Evolutionary conservation across 2,797 vertebrate species (phyloP), one percentile per base, ranked within the genome.

Genomic region (Periophthalmus magnuspinnatus): DNA sequence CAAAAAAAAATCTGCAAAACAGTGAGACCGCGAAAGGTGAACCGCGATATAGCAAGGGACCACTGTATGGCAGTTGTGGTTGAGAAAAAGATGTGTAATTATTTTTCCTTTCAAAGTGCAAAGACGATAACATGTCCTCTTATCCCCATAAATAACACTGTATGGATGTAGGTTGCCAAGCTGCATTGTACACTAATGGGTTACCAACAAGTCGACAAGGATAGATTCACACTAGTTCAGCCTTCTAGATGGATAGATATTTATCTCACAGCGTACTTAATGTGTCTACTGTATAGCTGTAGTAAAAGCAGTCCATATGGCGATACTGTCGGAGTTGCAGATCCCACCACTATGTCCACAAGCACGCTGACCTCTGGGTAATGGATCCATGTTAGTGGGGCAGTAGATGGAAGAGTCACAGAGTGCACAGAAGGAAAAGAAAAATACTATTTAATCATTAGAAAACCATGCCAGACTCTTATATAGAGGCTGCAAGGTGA

Each of bases 361-460:
- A 82, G 74, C 77, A 63, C 71, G 69, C 74, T 13, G 84, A 86
- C 80, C 81, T 81, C 67, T 71, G n/a, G 75, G 77, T 77, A 81
- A 87, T 84, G 79, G 77, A 82, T 86, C 75, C 48, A 41, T 83
- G 88, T 83, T 66, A 80, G 45, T 71, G 55, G 70, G 64, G 67
- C 62, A 72, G 52, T 32, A 21, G 47, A 24, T 57, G 19, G 54
- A 71, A 55, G 28, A 54, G 28, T 36, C 21, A 41, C 36, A 69
- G 68, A 69, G 57, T 62, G 16, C 14, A 22, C 50, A 56, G n/a
- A 65, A 14, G 45, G 56, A 11, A 1, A 6, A 7, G 66, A 33
- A 5, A 22, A 17, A 52, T 8, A 52, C 48, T 19, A 52, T 52
- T 52, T 52, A 19, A 19, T 65, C 38, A 41, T 41, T 41, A 41